Conservation (phyloP, 2,888 invertebrate genomes). For the Rotaria macrura region DNA sequence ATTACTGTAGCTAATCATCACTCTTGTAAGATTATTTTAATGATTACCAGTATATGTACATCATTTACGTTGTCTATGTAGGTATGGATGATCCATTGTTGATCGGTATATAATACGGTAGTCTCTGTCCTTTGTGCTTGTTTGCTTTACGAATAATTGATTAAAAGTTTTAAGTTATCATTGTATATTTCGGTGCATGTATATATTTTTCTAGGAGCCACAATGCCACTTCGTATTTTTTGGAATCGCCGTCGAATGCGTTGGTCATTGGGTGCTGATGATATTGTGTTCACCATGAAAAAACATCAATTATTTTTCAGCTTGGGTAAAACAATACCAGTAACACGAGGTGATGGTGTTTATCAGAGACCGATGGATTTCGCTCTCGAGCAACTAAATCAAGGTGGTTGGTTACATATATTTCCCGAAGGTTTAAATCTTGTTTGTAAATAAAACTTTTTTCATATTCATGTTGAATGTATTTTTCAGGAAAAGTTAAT, state of each 20-base stretch:
- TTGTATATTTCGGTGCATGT: too few relatives aligned
- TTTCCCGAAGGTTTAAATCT: slow-evolving; percentile 69
- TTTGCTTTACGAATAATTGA: not conserved
- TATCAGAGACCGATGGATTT: slow-evolving; percentile 83
- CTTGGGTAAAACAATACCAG: slow-evolving; percentile 84
- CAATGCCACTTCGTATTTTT: slow-evolving; percentile 53
- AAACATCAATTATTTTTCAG: slow-evolving; percentile 78
- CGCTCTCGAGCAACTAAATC: slow-evolving; percentile 70
- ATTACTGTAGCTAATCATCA: slow-evolving; percentile 88
- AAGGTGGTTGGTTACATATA: slow-evolving; percentile 82
- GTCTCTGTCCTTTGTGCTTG: too few relatives aligned
- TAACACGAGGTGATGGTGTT: slow-evolving; percentile 80
- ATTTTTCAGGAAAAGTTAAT: slow-evolving; percentile 22
- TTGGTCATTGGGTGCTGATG: slow-evolving; percentile 88
- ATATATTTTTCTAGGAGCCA: not conserved
- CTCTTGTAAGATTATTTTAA: slow-evolving; percentile 58
- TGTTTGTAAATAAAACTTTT: too few relatives aligned
- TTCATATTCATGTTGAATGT: too few relatives aligned
- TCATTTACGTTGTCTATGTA: not conserved
- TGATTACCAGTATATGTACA: not conserved
- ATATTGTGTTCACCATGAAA: slow-evolving; percentile 84
- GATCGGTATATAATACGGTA: not conserved
- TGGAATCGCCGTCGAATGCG: slow-evolving; percentile 65
- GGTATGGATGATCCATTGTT: not conserved
- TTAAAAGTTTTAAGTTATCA: not conserved